Base-by-base conservation (phyloP, 53 echinoderm and acorn worm genomes). In the Holothuria scabra region DNA sequence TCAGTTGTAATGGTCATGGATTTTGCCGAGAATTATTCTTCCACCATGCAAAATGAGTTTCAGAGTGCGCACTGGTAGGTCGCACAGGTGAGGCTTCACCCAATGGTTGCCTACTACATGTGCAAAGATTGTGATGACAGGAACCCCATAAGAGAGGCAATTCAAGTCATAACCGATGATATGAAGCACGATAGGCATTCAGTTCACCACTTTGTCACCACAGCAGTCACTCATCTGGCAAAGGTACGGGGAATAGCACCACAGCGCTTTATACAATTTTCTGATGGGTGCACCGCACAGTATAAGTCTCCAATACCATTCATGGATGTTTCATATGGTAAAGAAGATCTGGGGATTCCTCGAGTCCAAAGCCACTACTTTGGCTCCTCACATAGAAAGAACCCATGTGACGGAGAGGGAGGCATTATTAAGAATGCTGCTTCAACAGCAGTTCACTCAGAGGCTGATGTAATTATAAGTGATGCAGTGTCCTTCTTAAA, bases 291-390 rank as follows among this genome's bases (percentile, higher is more conserved):
- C 34, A 56, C 74, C 10, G 84, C 78, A 12, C 89, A 84, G 13
- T 89, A 89, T 31, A 89, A 89, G 29, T 89, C 80, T n/a, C 34
- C 59, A 5, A 85, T 68, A 65, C 85, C 89, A 31, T 76, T 89
- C 46, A 65, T 56, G 38, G 83, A 87, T 62, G 2, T 87, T n/a
- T 83, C 83, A 12, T 64, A 20, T 59, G 88, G 59, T 18, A 84
- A 12, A 16, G 55, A 10, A 19, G 82, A 87, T 59, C 30, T 70
- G 46, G 68, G 58, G 2, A 67, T 87, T 12, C 21, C 30, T 13
- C 34, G 16, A 23, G 87, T 74, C 0, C 84, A 88, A 55, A 23
- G 84, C 25, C 66, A 84, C 49, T 88, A 74, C 32, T 88, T 84
- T 76, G 88, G 88, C 2, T 83, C 74, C 76, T 26, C 66, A 2